These are phyloP conservation scores for Andricus curvator DNA, from an alignment of 2,888 invertebrate species.

Conservation along the genomic window DNA sequence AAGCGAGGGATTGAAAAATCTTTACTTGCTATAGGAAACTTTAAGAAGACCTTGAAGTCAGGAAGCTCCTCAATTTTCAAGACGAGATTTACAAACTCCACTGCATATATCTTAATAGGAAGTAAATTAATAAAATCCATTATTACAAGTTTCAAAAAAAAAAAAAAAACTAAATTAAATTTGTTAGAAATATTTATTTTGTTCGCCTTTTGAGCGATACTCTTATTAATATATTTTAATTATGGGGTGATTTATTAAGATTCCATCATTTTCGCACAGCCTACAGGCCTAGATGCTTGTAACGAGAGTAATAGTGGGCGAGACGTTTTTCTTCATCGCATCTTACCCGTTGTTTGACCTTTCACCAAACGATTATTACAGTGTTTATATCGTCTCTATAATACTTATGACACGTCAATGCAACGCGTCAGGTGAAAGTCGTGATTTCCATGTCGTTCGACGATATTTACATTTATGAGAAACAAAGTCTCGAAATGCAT, in stretches of 20 bases:
- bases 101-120: background rate
- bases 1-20: constrained; percentile 41
- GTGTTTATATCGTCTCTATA: constrained; percentile 54
- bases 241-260: constrained; percentile 9
- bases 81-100: background rate
- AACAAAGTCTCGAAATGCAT: background rate
- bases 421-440: constrained; percentile 53
- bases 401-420: constrained; percentile 53
- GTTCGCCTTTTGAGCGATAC: background rate
- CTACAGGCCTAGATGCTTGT: constrained; percentile 54
- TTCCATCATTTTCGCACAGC: constrained; percentile 40
- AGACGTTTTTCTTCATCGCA: constrained; percentile 61
- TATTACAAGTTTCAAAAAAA: background rate
- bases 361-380: constrained; percentile 60
- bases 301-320: constrained; percentile 67
- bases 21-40: constrained; percentile 40
- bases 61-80: constrained; percentile 25
- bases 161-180: background rate
- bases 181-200: background rate
- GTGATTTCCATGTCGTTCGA: constrained; percentile 34
- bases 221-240: background rate
- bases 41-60: constrained; percentile 25
- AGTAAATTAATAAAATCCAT: constrained; percentile 6
- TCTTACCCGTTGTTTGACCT: constrained; percentile 61
- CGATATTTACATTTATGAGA: constrained; percentile 25